Evolutionary conservation across 1,140 invertebrate species (phyloP).

Genomic region (Ceratina japonica): DNA sequence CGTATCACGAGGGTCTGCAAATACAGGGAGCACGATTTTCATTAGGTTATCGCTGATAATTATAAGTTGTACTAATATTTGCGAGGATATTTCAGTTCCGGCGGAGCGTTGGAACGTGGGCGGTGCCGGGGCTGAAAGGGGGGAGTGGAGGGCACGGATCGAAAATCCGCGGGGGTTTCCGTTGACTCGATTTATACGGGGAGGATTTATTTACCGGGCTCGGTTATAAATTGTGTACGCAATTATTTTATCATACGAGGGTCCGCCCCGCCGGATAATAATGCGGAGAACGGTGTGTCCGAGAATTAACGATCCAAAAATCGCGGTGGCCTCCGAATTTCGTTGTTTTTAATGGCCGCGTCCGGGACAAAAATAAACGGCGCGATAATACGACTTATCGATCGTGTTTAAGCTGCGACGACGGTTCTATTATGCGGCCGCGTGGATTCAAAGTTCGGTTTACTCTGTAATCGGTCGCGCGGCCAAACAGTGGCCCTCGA

Average conservation of each 20-base stretch:
- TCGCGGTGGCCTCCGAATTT: neutral
- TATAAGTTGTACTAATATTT: slow-evolving; percentile 30
- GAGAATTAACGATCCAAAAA: slow-evolving; percentile 5
- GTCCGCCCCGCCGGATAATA: neutral
- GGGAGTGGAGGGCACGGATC: neutral
- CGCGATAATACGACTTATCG: neutral
- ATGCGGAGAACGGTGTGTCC: neutral
- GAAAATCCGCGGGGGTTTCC: slow-evolving; percentile 19
- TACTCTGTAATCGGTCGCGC: neutral
- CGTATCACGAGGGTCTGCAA: slow-evolving; percentile 15
- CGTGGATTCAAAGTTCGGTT: neutral
- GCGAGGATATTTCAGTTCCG: slow-evolving; percentile 16
- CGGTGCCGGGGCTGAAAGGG: too few species aligned
- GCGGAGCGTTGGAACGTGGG: neutral
- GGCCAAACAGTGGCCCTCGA: neutral
- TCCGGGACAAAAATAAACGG: neutral
- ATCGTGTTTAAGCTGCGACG: neutral
- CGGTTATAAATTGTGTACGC: slow-evolving; percentile 19
- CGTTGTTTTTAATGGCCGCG: neutral
- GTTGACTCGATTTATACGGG: slow-evolving; percentile 27
- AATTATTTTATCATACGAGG: slow-evolving; percentile 15
- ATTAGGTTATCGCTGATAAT: slow-evolving; percentile 34
- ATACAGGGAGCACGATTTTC: slow-evolving; percentile 25
- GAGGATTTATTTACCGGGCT: slow-evolving; percentile 25
- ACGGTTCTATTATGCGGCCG: neutral